phyloP scores from a whole-genome alignment of 2,888 invertebrate species.

The Auanema sp. region DNA sequence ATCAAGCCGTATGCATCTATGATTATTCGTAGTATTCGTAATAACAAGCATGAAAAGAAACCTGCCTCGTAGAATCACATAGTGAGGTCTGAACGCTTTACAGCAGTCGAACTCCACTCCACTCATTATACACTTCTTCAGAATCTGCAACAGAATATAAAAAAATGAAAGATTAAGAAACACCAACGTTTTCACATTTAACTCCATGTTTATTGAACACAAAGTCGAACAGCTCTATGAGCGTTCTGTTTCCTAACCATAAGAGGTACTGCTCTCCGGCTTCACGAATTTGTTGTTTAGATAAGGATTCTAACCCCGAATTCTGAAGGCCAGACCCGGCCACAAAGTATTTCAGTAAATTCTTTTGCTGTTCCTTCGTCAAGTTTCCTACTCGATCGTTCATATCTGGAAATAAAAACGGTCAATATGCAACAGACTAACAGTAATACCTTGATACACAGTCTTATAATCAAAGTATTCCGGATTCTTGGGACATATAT shows the following conservation, averaged over 20 bases:
- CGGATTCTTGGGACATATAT: constrained; percentile 18
- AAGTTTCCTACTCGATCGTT: neutral
- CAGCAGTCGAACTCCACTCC: constrained; percentile 14
- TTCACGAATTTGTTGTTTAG: neutral
- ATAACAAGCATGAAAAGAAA: neutral
- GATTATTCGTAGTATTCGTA: too few relatives aligned
- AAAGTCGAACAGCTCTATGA: constrained; percentile 12
- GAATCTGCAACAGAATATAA: constrained; percentile 1
- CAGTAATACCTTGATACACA: constrained; percentile 12
- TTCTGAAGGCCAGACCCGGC: constrained; percentile 20
- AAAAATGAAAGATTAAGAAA: neutral
- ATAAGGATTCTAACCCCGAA: constrained; percentile 11
- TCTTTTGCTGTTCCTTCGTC: constrained; percentile 3
- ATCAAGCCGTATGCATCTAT: neutral
- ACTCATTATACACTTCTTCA: constrained; percentile 5
- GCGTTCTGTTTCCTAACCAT: constrained; percentile 13
- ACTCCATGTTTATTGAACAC: constrained; percentile 18
- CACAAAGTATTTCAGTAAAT: constrained; percentile 13
- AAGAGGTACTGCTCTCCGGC: neutral
- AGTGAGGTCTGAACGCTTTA: constrained; percentile 14
- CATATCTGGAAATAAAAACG: constrained; percentile 7
- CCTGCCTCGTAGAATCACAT: constrained; percentile 19
- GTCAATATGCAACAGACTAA: neutral
- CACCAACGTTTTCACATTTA: constrained; percentile 17
- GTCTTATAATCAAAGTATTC: constrained; percentile 18